Percentiles rank a stretch among this genome's conserved stretches.
These are phyloP conservation scores for Pilophorus perplexus DNA, from an alignment of 2,888 invertebrate species.

Conservation along the genomic window DNA sequence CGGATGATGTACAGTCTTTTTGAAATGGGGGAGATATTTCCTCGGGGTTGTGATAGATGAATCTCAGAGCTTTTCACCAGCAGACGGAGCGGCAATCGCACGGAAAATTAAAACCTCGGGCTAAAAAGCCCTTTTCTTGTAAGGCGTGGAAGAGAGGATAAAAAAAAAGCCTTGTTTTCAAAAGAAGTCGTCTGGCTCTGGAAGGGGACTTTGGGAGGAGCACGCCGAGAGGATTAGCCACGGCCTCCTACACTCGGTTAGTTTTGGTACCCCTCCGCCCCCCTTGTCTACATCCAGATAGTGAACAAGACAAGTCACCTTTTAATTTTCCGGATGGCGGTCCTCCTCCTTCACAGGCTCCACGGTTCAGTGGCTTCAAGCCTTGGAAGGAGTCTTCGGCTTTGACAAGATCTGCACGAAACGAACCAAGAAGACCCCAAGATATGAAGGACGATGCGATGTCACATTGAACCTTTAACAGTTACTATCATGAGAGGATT, in stretches of 20 bases:
- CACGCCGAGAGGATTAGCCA: conserved; percentile 35
- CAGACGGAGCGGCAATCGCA: not conserved
- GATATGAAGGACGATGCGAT: too few relatives aligned
- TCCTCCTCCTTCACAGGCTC: conserved; percentile 10
- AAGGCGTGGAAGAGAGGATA: not conserved
- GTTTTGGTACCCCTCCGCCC: too few relatives aligned
- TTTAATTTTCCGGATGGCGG: conserved; percentile 40
- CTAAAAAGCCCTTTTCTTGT: too few relatives aligned
- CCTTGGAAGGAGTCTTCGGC: too few relatives aligned
- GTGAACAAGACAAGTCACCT: conserved; percentile 41
- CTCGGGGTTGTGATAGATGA: too few relatives aligned
- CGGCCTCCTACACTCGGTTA: conserved; percentile 35
- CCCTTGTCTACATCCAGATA: conserved; percentile 33
- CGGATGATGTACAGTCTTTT: too few relatives aligned
- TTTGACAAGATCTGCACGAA: too few relatives aligned
- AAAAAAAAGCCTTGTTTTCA: not conserved
- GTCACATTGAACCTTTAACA: too few relatives aligned
- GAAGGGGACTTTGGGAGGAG: not conserved
- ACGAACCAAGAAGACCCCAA: too few relatives aligned
- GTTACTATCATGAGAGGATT: too few relatives aligned
- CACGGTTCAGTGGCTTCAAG: conserved; percentile 12
- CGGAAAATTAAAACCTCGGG: conserved; percentile 22
- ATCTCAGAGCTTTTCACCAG: not conserved
- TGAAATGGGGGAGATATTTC: too few relatives aligned
- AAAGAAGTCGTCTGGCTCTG: not conserved